Base-by-base conservation (phyloP, 2,797 vertebrate genomes). In the Enteromius trimaculatus region DNA sequence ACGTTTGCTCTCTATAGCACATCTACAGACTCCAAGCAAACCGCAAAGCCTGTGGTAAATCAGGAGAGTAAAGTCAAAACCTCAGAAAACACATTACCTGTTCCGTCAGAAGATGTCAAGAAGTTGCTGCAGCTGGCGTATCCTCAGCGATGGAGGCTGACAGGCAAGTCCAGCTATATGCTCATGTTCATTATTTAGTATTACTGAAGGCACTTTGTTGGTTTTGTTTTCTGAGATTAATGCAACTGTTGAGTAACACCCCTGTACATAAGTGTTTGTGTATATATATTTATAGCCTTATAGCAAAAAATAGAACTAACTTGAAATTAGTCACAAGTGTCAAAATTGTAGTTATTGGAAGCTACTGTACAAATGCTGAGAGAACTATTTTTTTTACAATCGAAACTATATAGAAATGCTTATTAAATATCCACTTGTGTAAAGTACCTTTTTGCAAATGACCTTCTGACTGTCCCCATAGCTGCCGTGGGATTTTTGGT, bases 401-500 rank as follows among this genome's bases (percentile, higher is more conserved):
- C 0, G 1, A 47, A 70, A 44, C 26, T 31, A 44, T 44, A 69
- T 21, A 26, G 44, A 17, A 42, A 29, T 5, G 44, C 23, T 10
- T 29, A 49, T 9, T 17, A 49, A 49, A 71, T 31, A 49, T 3
- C 26, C 8, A 51, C 26, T 51, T 72, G 16, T 72, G 70, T 2
- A 29, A 19, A 49, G 34, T n/a, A 68, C 4, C 34, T 68, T 39
- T 13, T 53, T 14, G 9, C 29, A 21, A 74, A 34, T 60, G n/a
- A 77, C 16, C 39, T 77, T 85, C 21, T 65, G 5, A 49, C 11
- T 55, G 78, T 44, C 83, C 82, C 49, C 47, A 26, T 89, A 99
- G 98, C 96, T 88, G 98, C 96, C 0, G 65, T 98, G 16, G 95
- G 98, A 51, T 98, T 98, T 92, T 93, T 99, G n/a, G 91, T 96